Evolutionary conservation across 2,113 vertebrate genomes (phyloP), one percentile per base, ranked within the genome.

Genomic region (Hippolais icterina): DNA sequence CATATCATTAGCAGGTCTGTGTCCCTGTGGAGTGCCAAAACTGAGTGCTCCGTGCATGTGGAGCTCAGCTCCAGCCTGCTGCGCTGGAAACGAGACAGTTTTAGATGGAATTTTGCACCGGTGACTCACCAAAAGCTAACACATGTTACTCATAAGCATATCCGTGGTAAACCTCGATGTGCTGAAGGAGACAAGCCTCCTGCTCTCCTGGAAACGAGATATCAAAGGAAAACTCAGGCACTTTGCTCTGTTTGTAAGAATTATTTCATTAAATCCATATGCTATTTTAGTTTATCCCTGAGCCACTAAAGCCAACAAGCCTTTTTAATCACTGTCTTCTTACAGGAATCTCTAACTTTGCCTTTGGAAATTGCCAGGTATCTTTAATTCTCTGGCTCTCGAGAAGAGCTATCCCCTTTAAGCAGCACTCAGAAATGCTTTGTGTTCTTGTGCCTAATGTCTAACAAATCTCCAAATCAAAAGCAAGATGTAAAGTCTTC

Each of bases 41-140:
- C 61, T 4, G 52, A 75, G n/a, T 1, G 41, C 85, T 85, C 21
- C 23, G 3, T 53, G 53, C 6, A 4, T 6, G 9, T 42, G 39
- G 57, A 87, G 85, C 75, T 83, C 75, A 21, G 2, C 28, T 68
- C 57, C 69, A 70, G 46, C 46, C 90, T 46, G 39, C 88, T 39
- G 33, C 80, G 2, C 16, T 79, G 81, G 80, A 27, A 94, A 86
- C 3, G 3, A 46, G 83, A 19, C 31, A 9, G 27, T 59, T 92
- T 92, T 27, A 85, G 81, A 42, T n/a, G 66, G 42, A 79, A 76
- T 64, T 95, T 57, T 83, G 85, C 85, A 44, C 41, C 0, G 2
- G 53, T 95, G 94, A 94, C 83, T 96, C 95, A 94, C 74, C 57
- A 60, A 31, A 83, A 89, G 11, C 66, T 71, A 71, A 87, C 88